A percentile compares a stretch with the other conserved stretches of the same genome.
Conservation (phyloP, 2,113 vertebrate species). For the Eonycteris spelaea region DNA sequence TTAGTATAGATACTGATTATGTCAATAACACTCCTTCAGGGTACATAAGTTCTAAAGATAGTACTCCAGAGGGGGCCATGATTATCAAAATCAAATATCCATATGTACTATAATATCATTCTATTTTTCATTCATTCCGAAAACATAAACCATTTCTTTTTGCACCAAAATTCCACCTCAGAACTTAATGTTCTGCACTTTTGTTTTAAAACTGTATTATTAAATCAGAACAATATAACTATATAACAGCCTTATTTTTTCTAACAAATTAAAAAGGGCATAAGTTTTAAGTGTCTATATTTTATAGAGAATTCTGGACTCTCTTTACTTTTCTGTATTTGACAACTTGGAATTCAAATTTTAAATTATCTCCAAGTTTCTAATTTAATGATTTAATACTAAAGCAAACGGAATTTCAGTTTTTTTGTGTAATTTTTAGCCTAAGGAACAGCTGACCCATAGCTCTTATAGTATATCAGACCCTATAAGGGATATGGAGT, state of each 20-base stretch:
- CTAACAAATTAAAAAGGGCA: not conserved
- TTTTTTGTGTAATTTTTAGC: constrained; percentile 29
- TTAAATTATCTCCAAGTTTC: constrained; percentile 23
- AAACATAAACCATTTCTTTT: not conserved
- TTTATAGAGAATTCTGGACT: not conserved
- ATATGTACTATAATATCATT: not conserved
- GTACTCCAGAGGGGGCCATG: not conserved
- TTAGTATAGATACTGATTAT: not conserved
- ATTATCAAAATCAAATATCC: constrained; percentile 33
- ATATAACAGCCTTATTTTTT: not conserved
- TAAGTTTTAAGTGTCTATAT: not conserved
- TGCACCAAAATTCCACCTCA: not conserved
- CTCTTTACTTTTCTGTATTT: not conserved
- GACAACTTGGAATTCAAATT: constrained; percentile 20
- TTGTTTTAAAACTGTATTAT: not conserved
- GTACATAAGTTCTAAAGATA: not conserved
- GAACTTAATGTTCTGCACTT: not conserved
- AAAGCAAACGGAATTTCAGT: not conserved
- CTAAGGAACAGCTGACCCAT: constrained; percentile 15
- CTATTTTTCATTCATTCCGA: constrained; percentile 5
- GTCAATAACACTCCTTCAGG: constrained; percentile 13
- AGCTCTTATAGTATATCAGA: not conserved
- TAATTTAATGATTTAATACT: constrained; percentile 2
- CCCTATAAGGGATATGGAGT: not conserved
- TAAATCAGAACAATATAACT: not conserved